phyloP scores from a whole-genome alignment of 2,797 vertebrate species.

The Macroramphosus scolopax region DNA sequence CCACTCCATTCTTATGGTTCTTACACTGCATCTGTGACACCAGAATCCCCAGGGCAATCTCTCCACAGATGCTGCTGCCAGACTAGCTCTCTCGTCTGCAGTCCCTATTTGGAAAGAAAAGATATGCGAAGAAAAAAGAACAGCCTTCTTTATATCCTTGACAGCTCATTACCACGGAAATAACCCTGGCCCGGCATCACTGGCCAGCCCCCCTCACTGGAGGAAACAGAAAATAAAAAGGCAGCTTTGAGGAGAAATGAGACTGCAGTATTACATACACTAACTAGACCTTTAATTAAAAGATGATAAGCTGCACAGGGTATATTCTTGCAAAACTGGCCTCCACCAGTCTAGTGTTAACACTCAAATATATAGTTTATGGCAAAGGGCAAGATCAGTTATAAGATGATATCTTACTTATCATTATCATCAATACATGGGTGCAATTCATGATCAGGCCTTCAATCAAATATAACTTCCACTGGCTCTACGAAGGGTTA shows the following conservation, averaged over 20 bases:
- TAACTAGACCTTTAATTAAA: conserved; percentile 71
- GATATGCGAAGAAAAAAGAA: conserved; percentile 70
- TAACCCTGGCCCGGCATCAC: conserved; percentile 75
- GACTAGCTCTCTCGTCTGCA: conserved; percentile 62
- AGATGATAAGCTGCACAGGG: conserved; percentile 59
- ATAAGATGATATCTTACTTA: no score
- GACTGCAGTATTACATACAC: conserved; percentile 51
- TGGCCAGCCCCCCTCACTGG: conserved; percentile 56
- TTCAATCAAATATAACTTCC: no score
- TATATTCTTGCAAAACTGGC: no score
- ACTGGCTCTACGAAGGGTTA: no score
- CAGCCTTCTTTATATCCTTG: conserved; percentile 78
- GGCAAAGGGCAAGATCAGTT: no score
- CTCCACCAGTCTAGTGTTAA: no score
- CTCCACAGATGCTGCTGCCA: conserved; percentile 72
- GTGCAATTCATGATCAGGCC: no score
- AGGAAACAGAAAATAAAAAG: conserved; percentile 60
- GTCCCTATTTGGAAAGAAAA: conserved; percentile 69
- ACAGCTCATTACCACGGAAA: conserved; percentile 84
- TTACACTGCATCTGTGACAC: conserved; percentile 74
- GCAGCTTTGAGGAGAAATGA: conserved; percentile 47
- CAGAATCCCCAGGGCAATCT: conserved; percentile 66
- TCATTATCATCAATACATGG: no score
- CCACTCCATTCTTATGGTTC: conserved; percentile 60
- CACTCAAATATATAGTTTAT: no score